Evolutionary conservation across 2,797 vertebrate species (phyloP), one percentile per base, ranked within the genome.

Genomic region (Pteronotus mesoamericanus): DNA sequence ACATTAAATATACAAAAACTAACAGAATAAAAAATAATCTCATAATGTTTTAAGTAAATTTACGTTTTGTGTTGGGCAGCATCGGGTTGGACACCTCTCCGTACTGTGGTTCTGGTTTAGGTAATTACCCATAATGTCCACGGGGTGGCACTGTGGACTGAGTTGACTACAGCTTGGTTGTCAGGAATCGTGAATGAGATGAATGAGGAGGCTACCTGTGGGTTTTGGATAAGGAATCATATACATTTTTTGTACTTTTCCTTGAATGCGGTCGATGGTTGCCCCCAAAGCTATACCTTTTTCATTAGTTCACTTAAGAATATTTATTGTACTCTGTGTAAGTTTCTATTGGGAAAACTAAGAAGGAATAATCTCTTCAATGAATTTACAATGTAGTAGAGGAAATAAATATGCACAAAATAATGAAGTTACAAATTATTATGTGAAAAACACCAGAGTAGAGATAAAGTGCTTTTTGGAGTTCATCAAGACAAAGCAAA

Each of bases 101-200:
- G 9, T 26, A 9, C 12, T 8, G 5, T 12, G 19, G 24, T 59
- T 71, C 34, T 42, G 55, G 18, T 37, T 95, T 84, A 74, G 7
- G 18, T 82, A 69, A 86, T 51, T 94, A 92, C 32, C 72, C 37
- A 42, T 21, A 44, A 71, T 80, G 22, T 22, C 46, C 94, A 72
- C 66, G 37, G 75, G 96, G 75, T 91, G 92, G 94, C 89, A 89
- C 34, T 89, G 86, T 72, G 95, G 89, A 79, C 78, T 75, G 61
- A 83, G 0, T 39, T 86, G 72, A 79, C 88, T 94, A 21, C 88
- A 96, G 94, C 72, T 97, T 86, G 90, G 94, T 87, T 82, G 24
- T 48, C 34, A 59, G 61, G 16, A 18, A 44, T 44, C 66, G 8
- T 5, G 15, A 79, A 64, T 5, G 32, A n/a, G 22, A 61, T 53